Percentiles rank a stretch among this genome's conserved stretches.
These are phyloP conservation scores for Cromileptes altivelis DNA, from an alignment of 2,113 vertebrate species.

Conservation along the genomic window DNA sequence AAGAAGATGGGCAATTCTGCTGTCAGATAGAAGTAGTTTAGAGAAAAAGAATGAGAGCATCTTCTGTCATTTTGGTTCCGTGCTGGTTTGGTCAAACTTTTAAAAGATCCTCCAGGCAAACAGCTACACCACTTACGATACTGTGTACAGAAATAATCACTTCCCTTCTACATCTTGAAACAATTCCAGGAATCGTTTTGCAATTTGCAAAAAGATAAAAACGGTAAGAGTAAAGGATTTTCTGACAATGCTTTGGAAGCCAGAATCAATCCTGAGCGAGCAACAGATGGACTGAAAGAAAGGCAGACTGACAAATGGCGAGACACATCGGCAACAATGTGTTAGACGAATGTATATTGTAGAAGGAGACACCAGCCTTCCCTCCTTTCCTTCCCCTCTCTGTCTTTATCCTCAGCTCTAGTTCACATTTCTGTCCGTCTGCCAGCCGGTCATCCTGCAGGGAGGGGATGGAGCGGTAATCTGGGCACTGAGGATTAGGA, in stretches of 20 bases:
- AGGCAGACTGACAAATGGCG: slow-evolving; percentile 25
- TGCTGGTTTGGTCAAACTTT: too few relatives aligned
- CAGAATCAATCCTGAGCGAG: not conserved
- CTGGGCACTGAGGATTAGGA: slow-evolving; percentile 74
- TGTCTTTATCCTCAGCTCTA: slow-evolving; percentile 38
- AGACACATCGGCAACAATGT: not conserved
- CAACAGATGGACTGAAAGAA: slow-evolving; percentile 33
- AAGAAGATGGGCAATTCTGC: slow-evolving; percentile 16
- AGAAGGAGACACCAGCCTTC: slow-evolving; percentile 14
- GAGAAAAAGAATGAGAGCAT: not conserved
- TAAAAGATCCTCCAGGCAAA: slow-evolving; percentile 3
- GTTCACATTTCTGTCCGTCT: slow-evolving; percentile 35
- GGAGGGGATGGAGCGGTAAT: slow-evolving; percentile 61
- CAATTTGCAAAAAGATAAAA: slow-evolving; percentile 5
- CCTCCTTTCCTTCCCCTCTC: not conserved
- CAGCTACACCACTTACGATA: not conserved
- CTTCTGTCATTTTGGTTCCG: not conserved
- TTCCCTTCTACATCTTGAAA: not conserved
- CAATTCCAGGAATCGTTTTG: not conserved
- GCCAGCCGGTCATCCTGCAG: slow-evolving; percentile 54
- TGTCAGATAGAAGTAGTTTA: slow-evolving; percentile 9
- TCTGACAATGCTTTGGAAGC: not conserved
- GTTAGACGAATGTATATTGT: not conserved
- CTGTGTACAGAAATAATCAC: not conserved
- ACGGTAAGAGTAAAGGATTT: not conserved